Evolutionary conservation across 2,797 vertebrate species (phyloP), one percentile per base, ranked within the genome.

Genomic region (Crypturellus tataupa): DNA sequence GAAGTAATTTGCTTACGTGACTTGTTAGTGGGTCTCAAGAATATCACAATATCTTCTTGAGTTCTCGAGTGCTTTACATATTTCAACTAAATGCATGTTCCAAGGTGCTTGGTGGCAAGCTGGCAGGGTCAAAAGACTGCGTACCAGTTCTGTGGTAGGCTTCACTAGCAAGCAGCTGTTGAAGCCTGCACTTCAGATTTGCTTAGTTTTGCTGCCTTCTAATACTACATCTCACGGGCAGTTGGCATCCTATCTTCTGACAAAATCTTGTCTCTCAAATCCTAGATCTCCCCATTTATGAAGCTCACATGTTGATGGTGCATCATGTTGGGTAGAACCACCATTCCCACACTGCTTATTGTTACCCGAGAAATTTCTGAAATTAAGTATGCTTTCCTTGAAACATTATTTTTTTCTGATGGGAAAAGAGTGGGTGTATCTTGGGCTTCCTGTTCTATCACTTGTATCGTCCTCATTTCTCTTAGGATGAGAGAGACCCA

Each of bases 341-440:
- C 33, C 58, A 17, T 86, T 91, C 67, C 83, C 71, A 51, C 35
- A 89, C 25, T 64, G 73, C 37, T 88, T 86, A 51, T 1, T 0
- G 71, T 39, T 68, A 58, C 85, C 65, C 39, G 60, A 93, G 69
- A 95, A 87, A 71, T 82, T 39, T 89, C 83, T 90, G 84, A 95
- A 94, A 82, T 75, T 10, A 69, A 90, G 62, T 82, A 83, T 77
- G 86, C 64, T 83, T 93, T 94, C 89, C 85, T 68, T 78, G 95
- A 94, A 94, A 68, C 58, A 59, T 76, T 77, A 59, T 87, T 95
- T 96, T 49, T 90, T 94, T 94, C 87, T 96, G 77, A 51, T 89
- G 96, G 92, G 82, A 89, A 83, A 90, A 85, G 90, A 94, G 88
- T 87, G 83, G 90, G 87, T 90, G 90, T 95, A 81, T 83, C 71